A percentile compares a stretch with the other conserved stretches of the same genome.
Conservation (phyloP, 2,797 vertebrate species). For the Phataginus tetradactyla region DNA sequence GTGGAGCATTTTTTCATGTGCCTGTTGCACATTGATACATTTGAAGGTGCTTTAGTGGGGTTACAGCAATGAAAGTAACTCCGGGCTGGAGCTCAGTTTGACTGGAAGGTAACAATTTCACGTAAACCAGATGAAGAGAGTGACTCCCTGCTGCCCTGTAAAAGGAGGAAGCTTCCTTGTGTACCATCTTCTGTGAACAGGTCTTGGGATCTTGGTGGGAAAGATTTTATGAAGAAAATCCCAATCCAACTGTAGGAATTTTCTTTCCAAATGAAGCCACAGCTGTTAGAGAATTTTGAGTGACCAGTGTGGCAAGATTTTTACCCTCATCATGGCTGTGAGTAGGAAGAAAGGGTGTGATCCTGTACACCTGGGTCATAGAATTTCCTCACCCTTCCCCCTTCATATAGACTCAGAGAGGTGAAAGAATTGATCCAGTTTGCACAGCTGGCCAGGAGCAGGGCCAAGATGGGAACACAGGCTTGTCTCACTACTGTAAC, state of each 20-base stretch:
- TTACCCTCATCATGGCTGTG: neutral
- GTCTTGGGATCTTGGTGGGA: neutral
- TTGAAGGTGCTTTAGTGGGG: neutral
- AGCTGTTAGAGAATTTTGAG: neutral
- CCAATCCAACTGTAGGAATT: neutral
- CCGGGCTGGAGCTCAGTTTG: neutral
- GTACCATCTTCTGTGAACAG: neutral
- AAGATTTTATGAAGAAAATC: neutral
- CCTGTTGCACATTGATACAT: too few relatives aligned
- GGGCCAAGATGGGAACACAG: neutral
- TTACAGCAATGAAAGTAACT: neutral
- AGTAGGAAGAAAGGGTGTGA: too few relatives aligned
- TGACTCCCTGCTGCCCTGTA: neutral
- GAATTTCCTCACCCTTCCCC: neutral
- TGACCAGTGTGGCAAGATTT: neutral
- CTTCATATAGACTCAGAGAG: neutral
- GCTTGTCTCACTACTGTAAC: neutral
- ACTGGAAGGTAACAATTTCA: neutral
- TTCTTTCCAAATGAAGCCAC: neutral
- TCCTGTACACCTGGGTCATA: accelerated
- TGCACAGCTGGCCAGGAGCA: neutral
- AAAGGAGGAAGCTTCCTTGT: neutral
- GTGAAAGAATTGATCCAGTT: neutral
- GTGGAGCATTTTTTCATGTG: too few relatives aligned
- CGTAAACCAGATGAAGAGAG: neutral